Evolutionary conservation across 2,888 invertebrate genomes (phyloP), one percentile per base, ranked within the genome.

Genomic region (Lithophane ornitopus): DNA sequence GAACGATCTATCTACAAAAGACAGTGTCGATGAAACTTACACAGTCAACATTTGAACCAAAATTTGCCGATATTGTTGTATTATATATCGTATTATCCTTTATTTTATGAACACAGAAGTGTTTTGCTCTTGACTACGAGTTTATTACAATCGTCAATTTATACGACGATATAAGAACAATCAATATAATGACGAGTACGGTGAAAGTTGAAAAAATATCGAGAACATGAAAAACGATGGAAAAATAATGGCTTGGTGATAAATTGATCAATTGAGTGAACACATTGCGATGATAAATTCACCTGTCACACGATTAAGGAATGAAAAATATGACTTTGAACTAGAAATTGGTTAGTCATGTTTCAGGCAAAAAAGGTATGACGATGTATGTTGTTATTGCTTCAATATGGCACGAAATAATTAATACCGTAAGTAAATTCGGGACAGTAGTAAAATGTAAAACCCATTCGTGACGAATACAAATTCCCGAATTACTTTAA

Each of bases 391-490:
- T 46, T 59, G n/a, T 61, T 73, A 39, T 66, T 76, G 26, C n/a
- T 39, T 11, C 49, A 59, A 12, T 61, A 61, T 59, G n/a, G 22
- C 41, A 39, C 9, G n/a, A 61, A 81, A 16, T 73, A 56, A 63
- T 67, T 16, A 39, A n/a, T 54, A 56, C 16, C 9, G 6, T 49
- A 26, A 52, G 39, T 44, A 49, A 61, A 76, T 81, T 80, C 0
- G 56, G 77, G 63, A 28, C 62, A 68, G 12, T 46, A 54, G 19
- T 63, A 61, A 16, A 34, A 1, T 77, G 52, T 28, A 82, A 83
- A 85, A 78, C 78, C 85, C 85, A 74, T 39, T 75, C 46, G 69
- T 85, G 84, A 82, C 74, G 11, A 85, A 82, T 59, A 19, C 28
- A 4, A 72, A 63, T 80, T 70, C 66, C 39, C 39, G 62, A 70